phyloP scores from a whole-genome alignment of 2,113 vertebrate species.

The Rhabdornis inornatus region DNA sequence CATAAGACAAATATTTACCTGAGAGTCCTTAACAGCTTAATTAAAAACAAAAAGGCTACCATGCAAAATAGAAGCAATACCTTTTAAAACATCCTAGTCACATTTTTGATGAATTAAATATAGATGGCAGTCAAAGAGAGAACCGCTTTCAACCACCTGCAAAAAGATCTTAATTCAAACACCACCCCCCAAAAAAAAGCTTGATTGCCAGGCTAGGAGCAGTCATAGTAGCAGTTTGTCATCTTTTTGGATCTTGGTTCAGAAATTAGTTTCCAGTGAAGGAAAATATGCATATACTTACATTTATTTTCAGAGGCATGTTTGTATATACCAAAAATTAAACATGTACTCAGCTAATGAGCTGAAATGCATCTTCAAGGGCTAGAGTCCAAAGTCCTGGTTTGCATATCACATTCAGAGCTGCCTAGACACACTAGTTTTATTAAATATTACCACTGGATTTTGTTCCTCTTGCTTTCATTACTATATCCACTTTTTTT shows the following conservation, averaged over 20 bases:
- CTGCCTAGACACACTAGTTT: background rate
- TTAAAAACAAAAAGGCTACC: background rate
- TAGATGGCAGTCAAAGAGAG: background rate
- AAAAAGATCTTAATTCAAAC: background rate
- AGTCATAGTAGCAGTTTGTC: background rate
- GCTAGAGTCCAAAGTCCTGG: background rate
- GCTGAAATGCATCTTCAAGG: background rate
- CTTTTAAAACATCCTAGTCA: background rate
- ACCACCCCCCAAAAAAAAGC: background rate
- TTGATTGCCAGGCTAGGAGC: background rate
- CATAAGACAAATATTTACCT: background rate
- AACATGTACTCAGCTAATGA: background rate
- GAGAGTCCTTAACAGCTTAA: background rate
- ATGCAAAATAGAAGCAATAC: background rate
- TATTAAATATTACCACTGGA: background rate
- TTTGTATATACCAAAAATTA: background rate
- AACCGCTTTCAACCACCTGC: background rate
- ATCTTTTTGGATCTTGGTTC: background rate
- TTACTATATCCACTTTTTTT: background rate
- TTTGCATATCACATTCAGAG: background rate
- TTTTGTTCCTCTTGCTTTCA: background rate
- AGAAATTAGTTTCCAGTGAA: background rate
- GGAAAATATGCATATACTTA: background rate
- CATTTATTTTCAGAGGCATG: background rate
- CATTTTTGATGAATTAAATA: background rate